Conservation (phyloP, 2,797 vertebrate genomes). For the Staurois parvus region DNA sequence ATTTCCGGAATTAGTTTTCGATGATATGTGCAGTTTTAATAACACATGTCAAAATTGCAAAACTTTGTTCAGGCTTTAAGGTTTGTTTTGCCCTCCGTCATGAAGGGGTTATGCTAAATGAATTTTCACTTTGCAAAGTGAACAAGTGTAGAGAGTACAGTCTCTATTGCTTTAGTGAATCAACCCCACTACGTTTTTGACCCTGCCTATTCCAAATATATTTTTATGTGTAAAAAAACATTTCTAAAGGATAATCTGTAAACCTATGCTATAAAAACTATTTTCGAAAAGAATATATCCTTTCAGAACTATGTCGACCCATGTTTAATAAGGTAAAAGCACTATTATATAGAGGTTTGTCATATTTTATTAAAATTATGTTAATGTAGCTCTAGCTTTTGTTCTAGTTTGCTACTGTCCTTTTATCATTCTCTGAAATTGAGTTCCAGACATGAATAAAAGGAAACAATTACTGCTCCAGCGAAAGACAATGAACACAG, state of each 20-base stretch:
- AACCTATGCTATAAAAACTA: background rate
- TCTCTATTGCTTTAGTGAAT: too few species aligned
- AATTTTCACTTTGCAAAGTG: too few species aligned
- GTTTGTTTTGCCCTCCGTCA: too few species aligned
- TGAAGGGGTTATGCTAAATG: too few species aligned
- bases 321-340: slow-evolving; percentile 13
- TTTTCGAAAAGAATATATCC: background rate
- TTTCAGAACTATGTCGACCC: background rate
- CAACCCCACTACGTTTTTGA: too few species aligned
- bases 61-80: too few species aligned
- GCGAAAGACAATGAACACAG: slow-evolving; percentile 42
- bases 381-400: slow-evolving; percentile 15
- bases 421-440: slow-evolving; percentile 44
- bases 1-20: too few species aligned
- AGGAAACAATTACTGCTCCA: slow-evolving; percentile 39
- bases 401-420: slow-evolving; percentile 9
- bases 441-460: slow-evolving; percentile 47
- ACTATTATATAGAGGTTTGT: background rate
- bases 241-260: background rate
- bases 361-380: slow-evolving; percentile 35
- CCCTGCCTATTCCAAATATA: background rate
- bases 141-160: too few species aligned
- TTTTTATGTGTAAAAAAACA: background rate
- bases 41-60: too few species aligned
- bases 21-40: too few species aligned